Evolutionary conservation across 2,888 invertebrate genomes (phyloP).

Genomic region (Sympetrum striolatum): DNA sequence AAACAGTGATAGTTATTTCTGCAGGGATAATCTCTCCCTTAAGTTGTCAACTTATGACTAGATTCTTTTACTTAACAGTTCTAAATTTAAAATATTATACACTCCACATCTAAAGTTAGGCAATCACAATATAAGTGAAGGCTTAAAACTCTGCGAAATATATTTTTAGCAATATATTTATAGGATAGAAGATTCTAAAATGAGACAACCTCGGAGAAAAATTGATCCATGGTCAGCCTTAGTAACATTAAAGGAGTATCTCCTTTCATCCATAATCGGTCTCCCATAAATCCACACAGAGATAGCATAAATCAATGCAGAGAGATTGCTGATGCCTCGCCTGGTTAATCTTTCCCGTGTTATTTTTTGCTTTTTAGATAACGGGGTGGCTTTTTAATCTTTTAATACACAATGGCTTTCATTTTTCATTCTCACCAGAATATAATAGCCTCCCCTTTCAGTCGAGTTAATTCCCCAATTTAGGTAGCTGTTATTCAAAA

Average conservation of each 20-base stretch:
- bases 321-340: neutral
- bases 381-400: neutral
- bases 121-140: no score
- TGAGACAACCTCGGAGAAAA: no score
- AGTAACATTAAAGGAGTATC: neutral
- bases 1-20: no score
- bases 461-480: neutral
- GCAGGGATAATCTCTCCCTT: no score
- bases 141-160: no score
- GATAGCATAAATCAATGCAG: neutral
- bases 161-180: no score
- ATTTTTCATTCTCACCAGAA: neutral
- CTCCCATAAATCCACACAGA: neutral
- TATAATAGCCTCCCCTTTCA: neutral
- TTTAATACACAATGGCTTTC: neutral
- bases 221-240: neutral
- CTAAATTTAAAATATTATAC: no score
- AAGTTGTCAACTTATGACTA: no score
- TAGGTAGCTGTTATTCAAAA: neutral
- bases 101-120: no score
- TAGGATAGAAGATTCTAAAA: no score
- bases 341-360: neutral
- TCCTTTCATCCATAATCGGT: neutral
- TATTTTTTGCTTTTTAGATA: neutral
- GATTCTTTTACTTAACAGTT: no score